Base-by-base conservation (phyloP, 2,888 invertebrate genomes). In the Miltochrista miniata region DNA sequence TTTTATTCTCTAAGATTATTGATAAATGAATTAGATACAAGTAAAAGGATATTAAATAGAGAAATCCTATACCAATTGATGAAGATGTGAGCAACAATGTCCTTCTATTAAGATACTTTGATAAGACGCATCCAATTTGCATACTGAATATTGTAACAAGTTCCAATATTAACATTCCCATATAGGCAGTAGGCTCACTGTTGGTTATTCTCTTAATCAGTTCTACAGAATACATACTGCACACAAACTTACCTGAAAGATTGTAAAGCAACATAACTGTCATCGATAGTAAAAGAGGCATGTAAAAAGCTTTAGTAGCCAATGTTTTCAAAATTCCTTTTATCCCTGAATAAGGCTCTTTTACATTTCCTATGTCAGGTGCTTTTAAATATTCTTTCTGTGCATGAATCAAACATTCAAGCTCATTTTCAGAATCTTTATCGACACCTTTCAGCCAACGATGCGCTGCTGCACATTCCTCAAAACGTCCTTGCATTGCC, bases 241-340 rank as follows among this genome's bases (percentile, higher is more conserved):
- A 79, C 4, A 79, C 76, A 43, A 79, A 59, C 60, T 81, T 83
- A 0, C 82, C 83, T 1, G 82, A 79, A 48, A 82, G 79, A 43
- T 78, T 70, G 44, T 80, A 81, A 43, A 80, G 64, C 0, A 70
- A 72, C 59, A 76, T 70, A 0, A 74, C 70, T 2, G 76, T 60
- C 39, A 75, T 41, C 0, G 74, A 74, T n/a, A 80, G 50, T 13
- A 73, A 58, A 24, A 80, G 47, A n/a, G 82, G 81, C 47, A 73
- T 72, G 37, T 80, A 79, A 53, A 83, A 82, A 0, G 74, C 72
- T 48, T 59, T 73, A 14, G 65, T 65, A 24, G 48, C 68, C 12
- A 74, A 45, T n/a, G 65, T 69, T 43, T 67, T 56, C 9, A 59
- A n/a, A 5, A 71, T 46, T 41, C 49, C 41, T 45, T 69, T 63